Evolutionary conservation across 2,113 vertebrate species (phyloP).

Genomic region (Aix galericulata): DNA sequence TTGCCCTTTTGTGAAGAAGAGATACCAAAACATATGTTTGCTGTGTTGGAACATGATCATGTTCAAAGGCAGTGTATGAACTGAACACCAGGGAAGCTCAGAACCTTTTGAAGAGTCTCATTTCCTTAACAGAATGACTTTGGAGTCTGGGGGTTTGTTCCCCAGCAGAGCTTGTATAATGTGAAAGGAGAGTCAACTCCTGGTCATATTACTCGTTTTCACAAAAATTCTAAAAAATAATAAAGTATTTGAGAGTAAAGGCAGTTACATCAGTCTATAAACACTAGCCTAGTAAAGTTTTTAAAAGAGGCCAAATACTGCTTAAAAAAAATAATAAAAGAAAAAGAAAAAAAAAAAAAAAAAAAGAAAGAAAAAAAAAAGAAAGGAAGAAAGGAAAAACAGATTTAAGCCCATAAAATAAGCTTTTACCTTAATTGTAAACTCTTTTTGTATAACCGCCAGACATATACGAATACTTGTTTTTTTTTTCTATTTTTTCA

Average conservation of each 20-base stretch:
- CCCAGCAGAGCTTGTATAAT: not conserved
- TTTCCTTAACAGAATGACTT: not conserved
- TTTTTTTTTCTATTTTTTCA: not conserved
- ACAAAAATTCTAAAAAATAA: not conserved
- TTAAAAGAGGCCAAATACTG: not conserved
- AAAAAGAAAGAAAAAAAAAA: not conserved
- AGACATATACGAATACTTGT: not conserved
- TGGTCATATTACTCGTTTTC: not conserved
- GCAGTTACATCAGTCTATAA: not conserved
- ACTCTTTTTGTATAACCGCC: not conserved
- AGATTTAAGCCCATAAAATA: not conserved
- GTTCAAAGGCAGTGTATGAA: rapidly evolving
- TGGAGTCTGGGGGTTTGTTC: not conserved
- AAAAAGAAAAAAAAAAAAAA: too few species aligned
- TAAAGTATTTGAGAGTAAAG: not conserved
- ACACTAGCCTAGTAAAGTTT: not conserved
- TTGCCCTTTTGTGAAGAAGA: not conserved
- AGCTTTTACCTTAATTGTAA: not conserved
- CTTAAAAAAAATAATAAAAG: not conserved
- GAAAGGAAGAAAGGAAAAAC: not conserved
- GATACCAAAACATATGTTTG: not conserved
- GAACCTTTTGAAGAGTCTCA: not conserved
- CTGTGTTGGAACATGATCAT: not conserved
- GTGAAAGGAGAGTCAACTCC: not conserved
- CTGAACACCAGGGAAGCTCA: not conserved